phyloP scores from a whole-genome alignment of 2,888 invertebrate genomes.

The Pristionchus maxplancki region DNA sequence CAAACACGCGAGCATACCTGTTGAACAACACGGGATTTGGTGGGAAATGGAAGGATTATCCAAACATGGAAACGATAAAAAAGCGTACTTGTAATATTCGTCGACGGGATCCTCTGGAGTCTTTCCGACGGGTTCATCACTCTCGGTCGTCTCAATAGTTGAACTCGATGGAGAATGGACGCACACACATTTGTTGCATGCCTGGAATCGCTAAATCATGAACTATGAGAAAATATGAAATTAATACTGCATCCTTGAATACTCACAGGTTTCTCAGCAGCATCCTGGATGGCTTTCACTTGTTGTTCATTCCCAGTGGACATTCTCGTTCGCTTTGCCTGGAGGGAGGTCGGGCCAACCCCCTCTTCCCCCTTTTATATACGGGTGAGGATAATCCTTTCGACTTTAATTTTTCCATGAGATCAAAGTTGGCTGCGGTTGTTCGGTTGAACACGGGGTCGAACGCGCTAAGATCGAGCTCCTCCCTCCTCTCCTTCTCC shows the following conservation, averaged over 20 bases:
- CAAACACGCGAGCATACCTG: no score
- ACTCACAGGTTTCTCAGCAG: neutral
- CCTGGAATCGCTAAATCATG: neutral
- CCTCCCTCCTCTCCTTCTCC: neutral
- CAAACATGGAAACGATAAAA: neutral
- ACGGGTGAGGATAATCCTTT: neutral
- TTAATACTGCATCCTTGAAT: neutral
- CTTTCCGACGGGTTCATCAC: neutral
- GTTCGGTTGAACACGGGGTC: neutral
- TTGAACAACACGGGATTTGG: no score
- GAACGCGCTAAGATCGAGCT: neutral
- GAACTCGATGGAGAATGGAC: neutral
- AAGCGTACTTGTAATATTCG: neutral
- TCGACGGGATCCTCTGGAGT: slow-evolving; percentile 26
- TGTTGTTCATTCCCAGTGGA: neutral
- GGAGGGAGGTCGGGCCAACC: neutral
- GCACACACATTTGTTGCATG: neutral
- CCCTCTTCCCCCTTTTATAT: neutral
- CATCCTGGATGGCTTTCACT: neutral
- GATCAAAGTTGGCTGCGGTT: slow-evolving; percentile 22
- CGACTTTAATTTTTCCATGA: neutral
- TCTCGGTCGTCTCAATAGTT: neutral
- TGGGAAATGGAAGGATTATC: no score
- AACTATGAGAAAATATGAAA: no score
- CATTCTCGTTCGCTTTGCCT: neutral